These are phyloP conservation scores for Steinernema scapterisci DNA, from an alignment of 2,888 invertebrate species.

Conservation along the genomic window DNA sequence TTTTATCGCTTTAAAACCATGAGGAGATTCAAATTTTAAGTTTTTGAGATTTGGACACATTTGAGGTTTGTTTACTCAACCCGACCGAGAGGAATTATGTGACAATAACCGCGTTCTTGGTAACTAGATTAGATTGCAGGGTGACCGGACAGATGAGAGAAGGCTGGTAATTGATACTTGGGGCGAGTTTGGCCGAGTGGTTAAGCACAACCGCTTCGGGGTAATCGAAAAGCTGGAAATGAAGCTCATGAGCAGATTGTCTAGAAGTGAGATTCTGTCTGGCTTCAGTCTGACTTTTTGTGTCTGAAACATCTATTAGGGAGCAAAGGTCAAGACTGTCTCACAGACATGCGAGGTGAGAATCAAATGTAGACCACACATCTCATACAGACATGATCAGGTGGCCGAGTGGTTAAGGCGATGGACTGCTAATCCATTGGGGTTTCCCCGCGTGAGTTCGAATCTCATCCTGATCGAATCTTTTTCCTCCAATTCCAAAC, in stretches of 20 bases:
- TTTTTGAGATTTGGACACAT: not conserved
- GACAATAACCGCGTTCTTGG: not conserved
- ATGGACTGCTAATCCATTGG: constrained; percentile 68
- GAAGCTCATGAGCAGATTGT: too few species aligned
- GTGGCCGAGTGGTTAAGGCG: constrained; percentile 68
- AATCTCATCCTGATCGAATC: constrained; percentile 63
- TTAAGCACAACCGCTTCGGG: too few species aligned
- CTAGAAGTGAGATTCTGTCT: too few species aligned
- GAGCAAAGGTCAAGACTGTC: too few species aligned
- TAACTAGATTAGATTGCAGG: not conserved
- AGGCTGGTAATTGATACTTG: not conserved
- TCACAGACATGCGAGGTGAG: too few species aligned
- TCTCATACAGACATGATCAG: constrained; percentile 46
- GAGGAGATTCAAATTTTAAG: not conserved
- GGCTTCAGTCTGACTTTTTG: too few species aligned
- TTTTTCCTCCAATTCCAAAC: constrained; percentile 26
- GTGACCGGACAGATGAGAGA: constrained; percentile 4
- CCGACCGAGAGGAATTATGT: not conserved
- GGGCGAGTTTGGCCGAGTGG: not conserved
- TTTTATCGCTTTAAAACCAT: not conserved
- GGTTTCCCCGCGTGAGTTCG: constrained; percentile 67
- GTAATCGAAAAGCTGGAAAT: too few species aligned
- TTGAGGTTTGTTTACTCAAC: constrained; percentile 1
- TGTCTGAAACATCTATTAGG: too few species aligned
- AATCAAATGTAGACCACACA: too few species aligned